These are phyloP conservation scores for Pipistrellus pipistrellus DNA, from an alignment of 2,797 vertebrate species.

Conservation along the genomic window DNA sequence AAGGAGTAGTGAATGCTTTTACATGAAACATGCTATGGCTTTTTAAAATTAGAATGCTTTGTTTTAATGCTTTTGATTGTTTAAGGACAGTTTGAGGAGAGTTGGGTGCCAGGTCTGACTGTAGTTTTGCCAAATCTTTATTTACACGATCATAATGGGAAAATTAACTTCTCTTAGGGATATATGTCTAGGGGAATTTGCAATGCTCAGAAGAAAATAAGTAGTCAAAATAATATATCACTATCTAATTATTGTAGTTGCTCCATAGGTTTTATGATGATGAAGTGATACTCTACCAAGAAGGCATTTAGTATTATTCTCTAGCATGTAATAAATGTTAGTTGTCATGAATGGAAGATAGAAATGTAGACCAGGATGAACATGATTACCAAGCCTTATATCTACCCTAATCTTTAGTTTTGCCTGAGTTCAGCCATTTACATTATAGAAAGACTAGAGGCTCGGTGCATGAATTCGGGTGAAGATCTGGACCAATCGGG, in stretches of 20 bases:
- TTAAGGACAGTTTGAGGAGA: background rate
- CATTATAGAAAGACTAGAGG: background rate
- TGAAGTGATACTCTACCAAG: background rate
- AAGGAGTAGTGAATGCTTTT: background rate
- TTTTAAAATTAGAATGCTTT: slow-evolving; percentile 17
- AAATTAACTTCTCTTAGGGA: background rate
- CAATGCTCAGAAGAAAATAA: slow-evolving; percentile 33
- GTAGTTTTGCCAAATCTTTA: background rate
- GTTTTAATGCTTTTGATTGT: background rate
- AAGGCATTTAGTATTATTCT: slow-evolving; percentile 15
- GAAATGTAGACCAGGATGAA: slow-evolving; percentile 14
- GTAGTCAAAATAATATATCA: background rate
- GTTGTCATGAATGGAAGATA: slow-evolving; percentile 1
- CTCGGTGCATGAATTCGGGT: no score
- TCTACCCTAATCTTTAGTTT: background rate
- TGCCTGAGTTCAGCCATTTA: background rate
- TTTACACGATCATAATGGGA: background rate
- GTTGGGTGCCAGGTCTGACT: background rate
- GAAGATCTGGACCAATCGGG: no score
- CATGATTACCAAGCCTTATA: background rate
- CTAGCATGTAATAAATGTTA: background rate
- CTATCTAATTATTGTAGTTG: background rate
- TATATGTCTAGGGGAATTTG: background rate
- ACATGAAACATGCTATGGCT: background rate
- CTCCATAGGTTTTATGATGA: background rate